These are phyloP conservation scores for Anticlea derivata DNA, from an alignment of 2,888 invertebrate genomes.

Conservation along the genomic window DNA sequence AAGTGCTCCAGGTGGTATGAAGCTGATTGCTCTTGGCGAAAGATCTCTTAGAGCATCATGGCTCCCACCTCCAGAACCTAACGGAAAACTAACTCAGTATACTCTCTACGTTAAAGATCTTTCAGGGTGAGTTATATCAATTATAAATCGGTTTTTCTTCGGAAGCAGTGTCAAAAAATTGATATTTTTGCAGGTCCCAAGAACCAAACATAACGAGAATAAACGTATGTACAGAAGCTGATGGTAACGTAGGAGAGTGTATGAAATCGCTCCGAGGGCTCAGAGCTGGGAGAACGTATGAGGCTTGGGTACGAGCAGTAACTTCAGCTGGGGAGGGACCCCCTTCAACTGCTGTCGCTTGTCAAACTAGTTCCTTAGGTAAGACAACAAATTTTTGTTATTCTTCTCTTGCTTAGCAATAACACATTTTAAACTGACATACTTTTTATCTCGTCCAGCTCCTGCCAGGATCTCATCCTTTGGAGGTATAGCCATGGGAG, in stretches of 20 bases:
- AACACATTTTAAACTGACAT: neutral
- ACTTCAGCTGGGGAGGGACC: conserved; percentile 89
- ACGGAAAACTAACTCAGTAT: conserved; percentile 92
- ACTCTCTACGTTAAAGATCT: conserved; percentile 90
- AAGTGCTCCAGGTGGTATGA: conserved; percentile 92
- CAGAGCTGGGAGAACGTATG: conserved; percentile 89
- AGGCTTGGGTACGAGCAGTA: conserved; percentile 93
- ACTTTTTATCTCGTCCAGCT: conserved; percentile 72
- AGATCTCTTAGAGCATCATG: conserved; percentile 93
- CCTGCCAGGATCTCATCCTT: conserved; percentile 95
- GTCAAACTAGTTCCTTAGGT: conserved; percentile 77
- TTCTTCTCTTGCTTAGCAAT: neutral
- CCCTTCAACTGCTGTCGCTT: conserved; percentile 69
- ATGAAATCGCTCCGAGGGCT: conserved; percentile 87
- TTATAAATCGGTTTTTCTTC: neutral
- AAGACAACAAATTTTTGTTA: conserved; percentile 24
- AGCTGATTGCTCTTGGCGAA: conserved; percentile 91
- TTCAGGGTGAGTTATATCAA: conserved; percentile 76
- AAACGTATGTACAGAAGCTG: conserved; percentile 67
- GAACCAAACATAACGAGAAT: conserved; percentile 71
- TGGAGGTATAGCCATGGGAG: conserved; percentile 87
- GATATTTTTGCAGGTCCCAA: conserved; percentile 56
- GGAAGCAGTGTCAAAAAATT: neutral
- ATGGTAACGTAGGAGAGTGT: conserved; percentile 65
- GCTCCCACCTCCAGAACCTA: conserved; percentile 91